These are phyloP conservation scores for Caretta caretta DNA, from an alignment of 2,113 vertebrate species.

Conservation along the genomic window DNA sequence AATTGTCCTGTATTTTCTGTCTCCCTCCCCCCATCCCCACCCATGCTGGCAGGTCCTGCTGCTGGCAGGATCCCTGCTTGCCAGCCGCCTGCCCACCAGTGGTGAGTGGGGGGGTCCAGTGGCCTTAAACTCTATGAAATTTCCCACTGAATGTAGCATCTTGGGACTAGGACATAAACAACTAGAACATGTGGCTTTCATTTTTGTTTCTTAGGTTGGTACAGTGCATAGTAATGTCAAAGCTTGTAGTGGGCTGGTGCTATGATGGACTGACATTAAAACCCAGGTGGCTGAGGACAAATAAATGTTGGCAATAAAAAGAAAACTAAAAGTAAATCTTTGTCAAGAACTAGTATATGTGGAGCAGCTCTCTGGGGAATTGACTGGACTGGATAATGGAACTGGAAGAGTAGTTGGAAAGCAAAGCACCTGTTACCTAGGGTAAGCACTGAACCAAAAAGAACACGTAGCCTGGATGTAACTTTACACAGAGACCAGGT, in stretches of 20 bases:
- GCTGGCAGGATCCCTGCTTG: too few relatives aligned
- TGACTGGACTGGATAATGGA: background rate
- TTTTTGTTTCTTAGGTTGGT: background rate
- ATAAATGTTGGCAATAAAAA: conserved; percentile 13
- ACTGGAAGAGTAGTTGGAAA: background rate
- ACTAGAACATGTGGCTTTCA: background rate
- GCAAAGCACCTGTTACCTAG: background rate
- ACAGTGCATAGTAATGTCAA: background rate
- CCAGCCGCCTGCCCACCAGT: too few relatives aligned
- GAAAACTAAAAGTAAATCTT: background rate
- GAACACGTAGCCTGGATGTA: background rate
- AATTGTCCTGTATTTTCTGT: too few relatives aligned
- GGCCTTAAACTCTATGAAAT: background rate
- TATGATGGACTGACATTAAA: background rate
- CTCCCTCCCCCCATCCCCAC: too few relatives aligned
- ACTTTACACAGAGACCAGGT: background rate
- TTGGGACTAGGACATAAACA: background rate
- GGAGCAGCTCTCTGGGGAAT: background rate
- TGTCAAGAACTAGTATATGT: background rate
- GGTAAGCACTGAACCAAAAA: background rate
- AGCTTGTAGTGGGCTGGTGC: background rate
- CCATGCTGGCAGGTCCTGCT: too few relatives aligned
- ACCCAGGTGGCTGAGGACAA: background rate
- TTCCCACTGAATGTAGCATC: background rate
- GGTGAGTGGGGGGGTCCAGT: too few relatives aligned